Percentiles rank a stretch among this genome's conserved stretches.
Conservation (phyloP, 2,797 vertebrate genomes). For the Lithobates sylvaticus region DNA sequence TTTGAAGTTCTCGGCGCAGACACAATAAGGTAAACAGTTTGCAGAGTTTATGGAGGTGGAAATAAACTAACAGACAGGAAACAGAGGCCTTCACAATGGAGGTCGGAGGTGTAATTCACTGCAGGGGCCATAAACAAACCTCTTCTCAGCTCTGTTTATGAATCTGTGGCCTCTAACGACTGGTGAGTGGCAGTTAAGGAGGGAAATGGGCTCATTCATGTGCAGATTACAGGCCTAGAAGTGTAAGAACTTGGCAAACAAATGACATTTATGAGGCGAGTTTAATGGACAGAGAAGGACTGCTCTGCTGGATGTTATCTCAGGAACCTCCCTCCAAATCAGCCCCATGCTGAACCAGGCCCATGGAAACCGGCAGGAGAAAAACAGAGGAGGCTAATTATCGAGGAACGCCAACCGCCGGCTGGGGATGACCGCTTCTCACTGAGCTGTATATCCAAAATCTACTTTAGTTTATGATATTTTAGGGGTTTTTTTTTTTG, state of each 20-base stretch:
- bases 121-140: not conserved
- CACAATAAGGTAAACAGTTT: not conserved
- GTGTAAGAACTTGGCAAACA: not conserved
- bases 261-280: too few species aligned
- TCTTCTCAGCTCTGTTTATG: not conserved
- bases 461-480: too few species aligned
- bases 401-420: too few species aligned
- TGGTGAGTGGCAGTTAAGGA: not conserved
- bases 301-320: too few species aligned
- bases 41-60: constrained; percentile 3
- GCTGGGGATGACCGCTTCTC: not conserved
- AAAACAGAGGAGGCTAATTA: too few species aligned
- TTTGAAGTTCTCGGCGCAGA: not conserved
- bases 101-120: not conserved
- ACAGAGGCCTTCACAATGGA: not conserved
- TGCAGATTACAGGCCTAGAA: not conserved
- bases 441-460: too few species aligned
- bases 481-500: too few species aligned
- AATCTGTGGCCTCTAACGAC: not conserved
- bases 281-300: too few species aligned
- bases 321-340: too few species aligned
- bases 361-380: too few species aligned
- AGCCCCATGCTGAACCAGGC: too few species aligned
- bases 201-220: not conserved
- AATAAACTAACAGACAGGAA: not conserved